A percentile compares a stretch with the other conserved stretches of the same genome.
Conservation (phyloP, 37 sponge, comb jelly and placozoan species). For the Chondrilla cf. caribensis region DNA sequence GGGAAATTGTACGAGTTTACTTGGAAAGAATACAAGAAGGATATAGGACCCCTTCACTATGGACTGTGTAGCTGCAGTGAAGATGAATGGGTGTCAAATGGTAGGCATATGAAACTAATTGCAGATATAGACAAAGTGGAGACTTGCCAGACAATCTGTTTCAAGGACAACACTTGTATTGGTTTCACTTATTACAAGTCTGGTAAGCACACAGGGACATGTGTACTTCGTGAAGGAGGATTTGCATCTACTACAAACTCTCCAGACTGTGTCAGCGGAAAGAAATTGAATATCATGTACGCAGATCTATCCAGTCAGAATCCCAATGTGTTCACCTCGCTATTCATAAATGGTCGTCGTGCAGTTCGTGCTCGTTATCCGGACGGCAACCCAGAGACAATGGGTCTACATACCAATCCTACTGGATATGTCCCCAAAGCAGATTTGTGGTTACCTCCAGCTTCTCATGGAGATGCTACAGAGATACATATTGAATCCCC, state of each 20-base stretch:
- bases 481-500: constrained; percentile 36
- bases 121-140: constrained; percentile 20
- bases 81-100: not conserved
- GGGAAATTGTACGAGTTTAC: constrained; percentile 36
- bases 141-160: constrained; percentile 28
- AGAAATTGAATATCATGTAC: constrained; percentile 21
- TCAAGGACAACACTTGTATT: constrained; percentile 23
- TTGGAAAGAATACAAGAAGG: constrained; percentile 32
- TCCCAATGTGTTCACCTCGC: constrained; percentile 23
- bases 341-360: constrained; percentile 40
- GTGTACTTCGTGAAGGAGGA: constrained; percentile 1
- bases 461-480: constrained; percentile 3
- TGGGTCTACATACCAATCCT: constrained; percentile 51
- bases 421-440: constrained; percentile 47
- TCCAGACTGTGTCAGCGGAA: constrained; percentile 32
- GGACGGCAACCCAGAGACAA: constrained; percentile 49
- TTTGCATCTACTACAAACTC: constrained; percentile 29
- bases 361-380: constrained; percentile 57
- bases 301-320: constrained; percentile 54
- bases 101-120: not conserved
- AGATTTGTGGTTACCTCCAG: constrained; percentile 30
- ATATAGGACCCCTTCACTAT: constrained; percentile 21
- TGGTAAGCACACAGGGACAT: not conserved
- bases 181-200: constrained; percentile 34
- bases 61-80: constrained; percentile 25